Evolutionary conservation across 2,113 vertebrate species (phyloP).

Genomic region (Neolamprologus cancellatus): DNA sequence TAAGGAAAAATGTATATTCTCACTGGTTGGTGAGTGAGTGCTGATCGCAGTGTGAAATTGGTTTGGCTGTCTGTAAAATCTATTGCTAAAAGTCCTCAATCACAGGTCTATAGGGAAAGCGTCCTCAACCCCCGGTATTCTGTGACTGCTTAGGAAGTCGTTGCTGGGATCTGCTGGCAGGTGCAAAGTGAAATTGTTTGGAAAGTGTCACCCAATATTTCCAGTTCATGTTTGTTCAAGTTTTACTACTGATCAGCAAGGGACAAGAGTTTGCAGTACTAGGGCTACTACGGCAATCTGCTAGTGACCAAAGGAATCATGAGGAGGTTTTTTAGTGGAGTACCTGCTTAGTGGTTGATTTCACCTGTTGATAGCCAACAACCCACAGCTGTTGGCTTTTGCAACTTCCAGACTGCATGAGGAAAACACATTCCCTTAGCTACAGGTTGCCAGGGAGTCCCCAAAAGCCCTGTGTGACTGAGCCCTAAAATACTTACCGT

Average conservation of each 20-base stretch:
- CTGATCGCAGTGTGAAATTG: not conserved
- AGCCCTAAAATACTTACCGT: not conserved
- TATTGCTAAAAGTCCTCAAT: not conserved
- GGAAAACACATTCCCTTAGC: not conserved
- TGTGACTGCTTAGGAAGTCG: not conserved
- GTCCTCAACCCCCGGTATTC: not conserved
- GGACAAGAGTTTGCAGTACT: not conserved
- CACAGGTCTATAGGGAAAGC: not conserved
- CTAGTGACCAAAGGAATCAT: not conserved
- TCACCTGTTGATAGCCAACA: not conserved
- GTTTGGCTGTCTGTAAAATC: not conserved
- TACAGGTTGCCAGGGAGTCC: not conserved
- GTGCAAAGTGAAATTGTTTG: not conserved
- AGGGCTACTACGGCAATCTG: not conserved
- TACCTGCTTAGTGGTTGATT: not conserved
- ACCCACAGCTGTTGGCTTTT: too few species aligned
- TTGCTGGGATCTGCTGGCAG: not conserved
- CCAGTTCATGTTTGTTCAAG: not conserved
- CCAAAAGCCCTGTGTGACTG: not conserved
- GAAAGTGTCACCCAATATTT: not conserved
- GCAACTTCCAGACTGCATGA: not conserved
- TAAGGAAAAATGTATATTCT: not conserved
- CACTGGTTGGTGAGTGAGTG: not conserved
- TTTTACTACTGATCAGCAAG: not conserved
- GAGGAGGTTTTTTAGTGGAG: not conserved